Percentiles rank a stretch among this genome's conserved stretches.
These are phyloP conservation scores for Doryteuthis pealeii DNA, from an alignment of 1,140 invertebrate genomes.

Conservation along the genomic window DNA sequence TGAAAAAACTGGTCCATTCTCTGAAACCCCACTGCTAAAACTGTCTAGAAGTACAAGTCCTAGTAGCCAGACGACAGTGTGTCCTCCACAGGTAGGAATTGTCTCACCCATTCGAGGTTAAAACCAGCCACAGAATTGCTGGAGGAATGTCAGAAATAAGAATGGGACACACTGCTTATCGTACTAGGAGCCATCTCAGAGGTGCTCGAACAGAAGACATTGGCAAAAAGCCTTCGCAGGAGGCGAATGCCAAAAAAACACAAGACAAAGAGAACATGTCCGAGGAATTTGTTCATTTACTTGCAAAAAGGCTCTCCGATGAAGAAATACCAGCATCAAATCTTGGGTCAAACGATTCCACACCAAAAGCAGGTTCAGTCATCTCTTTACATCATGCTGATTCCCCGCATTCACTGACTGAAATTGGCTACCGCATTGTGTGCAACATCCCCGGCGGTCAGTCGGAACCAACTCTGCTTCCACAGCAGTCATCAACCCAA, in stretches of 20 bases:
- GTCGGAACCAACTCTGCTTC: neutral
- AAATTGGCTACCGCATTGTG: slow-evolving; percentile 47
- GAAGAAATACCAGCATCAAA: slow-evolving; percentile 42
- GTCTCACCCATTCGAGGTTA: slow-evolving; percentile 27
- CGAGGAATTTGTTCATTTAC: slow-evolving; percentile 44
- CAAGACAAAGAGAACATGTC: slow-evolving; percentile 50
- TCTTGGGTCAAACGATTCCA: slow-evolving; percentile 26
- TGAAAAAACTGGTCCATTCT: neutral
- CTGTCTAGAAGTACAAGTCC: slow-evolving; percentile 38
- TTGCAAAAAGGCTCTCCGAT: slow-evolving; percentile 46
- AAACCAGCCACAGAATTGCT: slow-evolving; percentile 52
- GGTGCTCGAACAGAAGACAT: slow-evolving; percentile 33
- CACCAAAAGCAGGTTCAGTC: slow-evolving; percentile 21
- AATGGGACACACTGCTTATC: slow-evolving; percentile 47
- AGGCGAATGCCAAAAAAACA: slow-evolving; percentile 20
- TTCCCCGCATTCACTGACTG: slow-evolving; percentile 39
- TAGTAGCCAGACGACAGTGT: slow-evolving; percentile 24
- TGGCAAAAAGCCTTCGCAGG: slow-evolving; percentile 10
- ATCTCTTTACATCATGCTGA: slow-evolving; percentile 30
- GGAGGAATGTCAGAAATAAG: slow-evolving; percentile 51
- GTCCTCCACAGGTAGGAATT: slow-evolving; percentile 8
- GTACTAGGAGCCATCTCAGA: slow-evolving; percentile 43
- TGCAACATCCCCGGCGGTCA: neutral
- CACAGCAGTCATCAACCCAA: neutral
- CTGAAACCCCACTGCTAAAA: slow-evolving; percentile 14